Evolutionary conservation across 1,140 invertebrate genomes (phyloP), one percentile per base, ranked within the genome.

Genomic region (Anastrepha ludens): DNA sequence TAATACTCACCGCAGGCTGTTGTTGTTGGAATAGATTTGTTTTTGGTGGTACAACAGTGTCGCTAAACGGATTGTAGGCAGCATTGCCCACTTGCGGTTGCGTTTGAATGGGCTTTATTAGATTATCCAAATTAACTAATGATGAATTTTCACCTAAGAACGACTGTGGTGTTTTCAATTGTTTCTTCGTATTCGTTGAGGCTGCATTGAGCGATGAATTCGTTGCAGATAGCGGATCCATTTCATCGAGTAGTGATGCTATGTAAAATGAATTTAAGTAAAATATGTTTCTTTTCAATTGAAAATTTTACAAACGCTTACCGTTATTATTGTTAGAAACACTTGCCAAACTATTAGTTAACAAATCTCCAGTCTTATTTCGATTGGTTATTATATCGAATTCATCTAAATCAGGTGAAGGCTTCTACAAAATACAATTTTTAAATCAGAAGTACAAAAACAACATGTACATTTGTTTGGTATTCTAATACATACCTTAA

Each of bases 121-220:
- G 95, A 94, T 98, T 98, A 94, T 99, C 98, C 91, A 99, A 95
- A 95, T 99, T 99, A 65, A 99, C 98, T 88, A 99, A 95, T 89
- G 96, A 95, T 39, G 97, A 98, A 94, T 99, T 99, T 94, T 99
- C 97, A 29, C 98, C 98, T 8, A 99, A 95, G 94, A 99, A 99
- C 90, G 96, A 96, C 90, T 98, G 97, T 9, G 98, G 98, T 87
- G 97, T 98, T 93, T 98, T 98, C 93, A 97, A 96, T 85, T 91
- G 92, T 89, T 93, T 93, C 89, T 93, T 93, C 44, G 92, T 89
- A n/a, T 90, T 91, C 87, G 92, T 91, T 8, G 90, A 90, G 50
- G 91, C 91, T 44, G 91, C 91, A 20, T 90, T 90, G 59, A 91
- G 91, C 39, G 91, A 90, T n/a, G 91, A 70, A 91, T 86, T 88